Conservation (phyloP, 1,140 invertebrate species). For the Solen grandis region DNA sequence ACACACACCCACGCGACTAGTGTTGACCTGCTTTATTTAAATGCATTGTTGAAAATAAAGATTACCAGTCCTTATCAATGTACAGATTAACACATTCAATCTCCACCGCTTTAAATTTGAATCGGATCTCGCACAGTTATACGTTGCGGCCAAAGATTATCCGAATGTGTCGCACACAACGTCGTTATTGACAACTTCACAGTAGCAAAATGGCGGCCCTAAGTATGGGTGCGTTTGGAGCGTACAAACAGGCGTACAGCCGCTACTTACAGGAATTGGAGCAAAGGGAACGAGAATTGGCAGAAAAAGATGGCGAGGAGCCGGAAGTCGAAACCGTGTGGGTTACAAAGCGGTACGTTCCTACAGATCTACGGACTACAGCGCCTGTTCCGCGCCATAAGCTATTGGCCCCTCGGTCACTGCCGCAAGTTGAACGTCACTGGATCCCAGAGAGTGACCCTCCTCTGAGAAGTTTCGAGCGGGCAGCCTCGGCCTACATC, state of each 20-base stretch:
- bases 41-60: no score
- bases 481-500: conserved; percentile 56
- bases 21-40: no score
- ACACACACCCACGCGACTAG: no score
- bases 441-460: conserved; percentile 74
- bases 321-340: conserved; percentile 67
- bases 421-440: conserved; percentile 62
- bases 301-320: conserved; percentile 30
- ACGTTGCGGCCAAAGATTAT: not conserved
- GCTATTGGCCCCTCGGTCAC: conserved; percentile 56
- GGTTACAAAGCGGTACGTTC: conserved; percentile 75
- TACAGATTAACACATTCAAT: no score
- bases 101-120: no score
- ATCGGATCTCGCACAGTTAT: no score
- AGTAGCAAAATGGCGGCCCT: conserved; percentile 71
- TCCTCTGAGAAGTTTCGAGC: conserved; percentile 67
- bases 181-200: conserved; percentile 45
- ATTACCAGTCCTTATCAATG: no score
- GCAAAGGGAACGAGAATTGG: conserved; percentile 52
- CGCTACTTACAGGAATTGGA: conserved; percentile 65
- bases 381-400: conserved; percentile 77
- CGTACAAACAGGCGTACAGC: conserved; percentile 68
- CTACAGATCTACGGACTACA: conserved; percentile 69
- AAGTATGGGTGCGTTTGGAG: conserved; percentile 74
- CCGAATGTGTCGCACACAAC: conserved; percentile 4